phyloP scores from a whole-genome alignment of 2,113 vertebrate species.

The Litocranius walleri region DNA sequence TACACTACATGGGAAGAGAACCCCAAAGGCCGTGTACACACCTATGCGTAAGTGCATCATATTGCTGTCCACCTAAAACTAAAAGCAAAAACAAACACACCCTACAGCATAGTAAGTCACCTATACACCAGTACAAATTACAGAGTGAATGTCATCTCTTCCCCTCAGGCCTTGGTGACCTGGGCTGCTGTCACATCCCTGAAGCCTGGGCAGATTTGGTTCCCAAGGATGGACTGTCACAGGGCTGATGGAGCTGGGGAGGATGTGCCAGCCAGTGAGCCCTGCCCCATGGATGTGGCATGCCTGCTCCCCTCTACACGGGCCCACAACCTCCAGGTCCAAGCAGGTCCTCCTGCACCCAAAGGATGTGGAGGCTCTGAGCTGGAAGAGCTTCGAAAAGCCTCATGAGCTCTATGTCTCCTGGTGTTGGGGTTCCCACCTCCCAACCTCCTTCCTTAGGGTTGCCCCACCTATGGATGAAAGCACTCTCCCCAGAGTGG shows the following conservation, averaged over 20 bases:
- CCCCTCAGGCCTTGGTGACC: not conserved
- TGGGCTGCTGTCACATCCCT: not conserved
- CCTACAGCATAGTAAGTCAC: not conserved
- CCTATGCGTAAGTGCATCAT: not conserved
- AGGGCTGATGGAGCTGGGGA: not conserved
- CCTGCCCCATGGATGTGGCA: rapidly evolving
- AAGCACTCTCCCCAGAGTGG: not conserved
- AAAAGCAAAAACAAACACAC: not conserved
- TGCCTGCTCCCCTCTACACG: not conserved
- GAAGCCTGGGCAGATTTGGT: rapidly evolving
- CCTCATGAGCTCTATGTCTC: not conserved
- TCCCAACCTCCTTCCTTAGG: not conserved
- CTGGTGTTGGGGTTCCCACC: not conserved
- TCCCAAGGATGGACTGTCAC: not conserved
- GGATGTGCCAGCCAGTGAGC: not conserved
- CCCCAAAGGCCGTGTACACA: rapidly evolving
- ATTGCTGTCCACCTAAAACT: not conserved
- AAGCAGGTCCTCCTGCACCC: not conserved
- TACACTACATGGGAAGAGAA: not conserved
- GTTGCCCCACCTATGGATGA: not conserved
- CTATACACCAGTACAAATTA: not conserved
- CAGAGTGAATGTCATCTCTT: not conserved
- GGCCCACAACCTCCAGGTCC: not conserved
- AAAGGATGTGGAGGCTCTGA: not conserved
- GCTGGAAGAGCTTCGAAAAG: not conserved